Percentiles rank a stretch among this genome's conserved stretches.
These are phyloP conservation scores for Darevskia nairensis DNA, from an alignment of 2,797 vertebrate genomes.

Conservation along the genomic window DNA sequence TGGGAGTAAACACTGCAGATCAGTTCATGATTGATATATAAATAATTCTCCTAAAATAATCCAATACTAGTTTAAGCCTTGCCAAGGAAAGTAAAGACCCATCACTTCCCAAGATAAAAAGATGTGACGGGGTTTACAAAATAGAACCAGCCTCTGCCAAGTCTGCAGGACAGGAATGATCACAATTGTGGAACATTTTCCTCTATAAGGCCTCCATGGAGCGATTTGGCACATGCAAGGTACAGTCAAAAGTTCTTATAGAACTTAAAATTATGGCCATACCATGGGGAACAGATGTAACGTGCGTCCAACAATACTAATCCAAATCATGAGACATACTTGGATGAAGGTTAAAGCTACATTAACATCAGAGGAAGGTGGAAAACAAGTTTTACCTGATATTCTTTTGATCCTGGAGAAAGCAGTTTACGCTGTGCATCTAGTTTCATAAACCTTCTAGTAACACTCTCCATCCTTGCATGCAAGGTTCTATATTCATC, in stretches of 20 bases:
- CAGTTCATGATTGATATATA: not conserved
- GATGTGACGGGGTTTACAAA: not conserved
- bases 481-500: slow-evolving; percentile 89
- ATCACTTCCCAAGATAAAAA: not conserved
- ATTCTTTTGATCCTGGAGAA: slow-evolving; percentile 85
- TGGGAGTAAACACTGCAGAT: not conserved
- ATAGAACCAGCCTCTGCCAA: not conserved
- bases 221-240: not conserved
- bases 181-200: not conserved
- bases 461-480: slow-evolving; percentile 84
- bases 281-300: not conserved
- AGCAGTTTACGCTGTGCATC: slow-evolving; percentile 83
- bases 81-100: not conserved
- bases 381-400: slow-evolving; percentile 80
- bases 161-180: not conserved
- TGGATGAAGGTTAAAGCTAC: not conserved
- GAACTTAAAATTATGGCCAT: not conserved
- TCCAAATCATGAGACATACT: not conserved
- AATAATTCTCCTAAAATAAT: slow-evolving; percentile 3
- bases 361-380: not conserved
- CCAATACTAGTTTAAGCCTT: not conserved
- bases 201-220: not conserved
- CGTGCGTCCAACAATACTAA: not conserved
- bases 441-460: slow-evolving; percentile 84
- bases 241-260: not conserved